Evolutionary conservation across 2,113 vertebrate genomes (phyloP).

Genomic region (Rattus rattus): DNA sequence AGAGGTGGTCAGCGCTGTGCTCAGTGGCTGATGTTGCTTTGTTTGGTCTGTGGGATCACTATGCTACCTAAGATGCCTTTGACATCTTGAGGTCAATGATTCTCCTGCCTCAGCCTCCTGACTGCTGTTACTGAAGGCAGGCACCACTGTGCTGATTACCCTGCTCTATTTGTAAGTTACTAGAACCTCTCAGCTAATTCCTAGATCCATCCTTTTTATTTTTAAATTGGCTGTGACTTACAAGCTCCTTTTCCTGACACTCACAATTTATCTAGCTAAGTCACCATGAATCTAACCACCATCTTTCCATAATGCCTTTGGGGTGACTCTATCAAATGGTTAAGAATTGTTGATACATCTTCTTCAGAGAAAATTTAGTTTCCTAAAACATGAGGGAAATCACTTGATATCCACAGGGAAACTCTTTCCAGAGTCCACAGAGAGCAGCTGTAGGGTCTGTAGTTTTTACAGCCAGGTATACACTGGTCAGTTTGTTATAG

Average conservation of each 20-base stretch:
- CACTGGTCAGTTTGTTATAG: fast-evolving
- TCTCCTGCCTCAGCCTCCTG: not conserved
- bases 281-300: not conserved
- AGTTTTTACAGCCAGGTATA: not conserved
- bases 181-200: not conserved
- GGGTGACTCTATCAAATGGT: not conserved
- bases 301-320: not conserved
- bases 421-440: not conserved
- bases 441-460: not conserved
- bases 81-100: not conserved
- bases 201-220: not conserved
- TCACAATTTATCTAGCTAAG: conserved; percentile 11
- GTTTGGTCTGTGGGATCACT: not conserved
- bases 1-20: not conserved
- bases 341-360: not conserved
- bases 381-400: conserved; percentile 2
- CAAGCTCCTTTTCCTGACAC: not conserved
- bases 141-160: not conserved
- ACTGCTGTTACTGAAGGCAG: not conserved
- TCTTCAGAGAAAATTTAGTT: not conserved
- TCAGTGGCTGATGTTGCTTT: not conserved
- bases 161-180: not conserved
- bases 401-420: not conserved
- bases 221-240: not conserved
- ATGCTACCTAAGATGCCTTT: not conserved